These are phyloP conservation scores for Drosophila gunungcola DNA, from an alignment of 1,140 invertebrate species.

Conservation along the genomic window DNA sequence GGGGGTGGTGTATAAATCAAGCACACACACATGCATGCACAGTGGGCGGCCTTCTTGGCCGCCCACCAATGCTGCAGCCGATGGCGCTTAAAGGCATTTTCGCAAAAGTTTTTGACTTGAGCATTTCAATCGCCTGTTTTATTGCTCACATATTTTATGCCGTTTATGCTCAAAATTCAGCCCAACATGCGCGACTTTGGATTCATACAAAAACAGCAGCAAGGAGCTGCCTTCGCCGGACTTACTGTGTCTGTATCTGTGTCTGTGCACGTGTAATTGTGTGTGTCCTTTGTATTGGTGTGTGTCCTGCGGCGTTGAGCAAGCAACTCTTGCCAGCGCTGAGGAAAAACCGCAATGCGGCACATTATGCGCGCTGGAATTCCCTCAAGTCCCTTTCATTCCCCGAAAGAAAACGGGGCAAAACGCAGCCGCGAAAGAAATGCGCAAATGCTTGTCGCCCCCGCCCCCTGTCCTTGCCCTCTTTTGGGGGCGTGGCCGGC, in stretches of 20 bases:
- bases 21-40: slow-evolving; percentile 30
- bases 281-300: slow-evolving; percentile 25
- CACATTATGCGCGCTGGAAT: slow-evolving; percentile 80
- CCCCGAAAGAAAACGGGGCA: slow-evolving; percentile 49
- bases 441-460: slow-evolving; percentile 68
- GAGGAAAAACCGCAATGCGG: slow-evolving; percentile 79
- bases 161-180: slow-evolving; percentile 81
- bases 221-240: slow-evolving; percentile 51
- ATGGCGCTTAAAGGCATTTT: slow-evolving; percentile 79
- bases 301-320: slow-evolving; percentile 64
- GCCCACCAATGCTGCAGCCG: slow-evolving; percentile 49
- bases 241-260: slow-evolving; percentile 16
- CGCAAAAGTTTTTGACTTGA: slow-evolving; percentile 78
- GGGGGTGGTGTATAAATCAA: slow-evolving; percentile 74
- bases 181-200: slow-evolving; percentile 53
- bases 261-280: slow-evolving; percentile 9
- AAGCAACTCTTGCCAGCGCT: slow-evolving; percentile 64
- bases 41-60: slow-evolving; percentile 7
- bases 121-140: slow-evolving; percentile 83
- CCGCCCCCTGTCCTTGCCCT: neutral
- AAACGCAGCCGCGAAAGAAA: slow-evolving; percentile 72
- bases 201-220: slow-evolving; percentile 12
- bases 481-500: slow-evolving; percentile 24
- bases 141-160: slow-evolving; percentile 83
- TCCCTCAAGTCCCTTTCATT: slow-evolving; percentile 76